These are phyloP conservation scores for Iphiclides podalirius DNA, from an alignment of 2,888 invertebrate genomes.

Conservation along the genomic window DNA sequence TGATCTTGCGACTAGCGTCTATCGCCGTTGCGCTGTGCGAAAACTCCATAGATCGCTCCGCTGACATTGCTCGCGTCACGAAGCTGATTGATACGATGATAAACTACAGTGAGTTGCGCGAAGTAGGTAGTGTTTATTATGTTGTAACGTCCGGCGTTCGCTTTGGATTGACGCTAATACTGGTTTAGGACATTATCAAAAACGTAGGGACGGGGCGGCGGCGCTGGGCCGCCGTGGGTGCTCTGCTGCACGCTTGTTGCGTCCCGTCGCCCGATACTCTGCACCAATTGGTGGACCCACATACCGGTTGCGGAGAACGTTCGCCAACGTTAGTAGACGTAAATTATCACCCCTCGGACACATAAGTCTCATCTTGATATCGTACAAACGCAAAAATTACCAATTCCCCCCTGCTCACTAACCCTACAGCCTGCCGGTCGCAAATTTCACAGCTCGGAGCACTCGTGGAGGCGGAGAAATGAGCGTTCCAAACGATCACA, in stretches of 20 bases:
- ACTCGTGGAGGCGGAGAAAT: conserved; percentile 89
- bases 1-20: conserved; percentile 13
- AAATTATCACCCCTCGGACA: conserved; percentile 37
- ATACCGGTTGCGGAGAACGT: conserved; percentile 51
- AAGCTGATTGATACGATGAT: conserved; percentile 7
- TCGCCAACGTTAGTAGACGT: conserved; percentile 67
- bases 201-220: conserved; percentile 51
- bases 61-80: neutral
- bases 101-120: conserved; percentile 17
- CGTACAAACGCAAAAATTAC: conserved; percentile 27
- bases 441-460: conserved; percentile 85
- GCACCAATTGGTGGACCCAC: conserved; percentile 56
- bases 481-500: conserved; percentile 92
- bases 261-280: conserved; percentile 57
- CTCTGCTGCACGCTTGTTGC: conserved; percentile 66
- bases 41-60: conserved; percentile 5
- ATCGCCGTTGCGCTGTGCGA: conserved; percentile 9
- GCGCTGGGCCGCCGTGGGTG: conserved; percentile 56
- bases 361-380: conserved; percentile 57
- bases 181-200: conserved; percentile 34
- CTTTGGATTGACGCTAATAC: conserved; percentile 21
- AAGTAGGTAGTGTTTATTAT: conserved; percentile 16
- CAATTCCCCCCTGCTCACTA: conserved; percentile 56
- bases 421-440: conserved; percentile 78
- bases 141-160: neutral